Conservation (phyloP, 1,140 invertebrate species). For the Drosophila sproati region DNA sequence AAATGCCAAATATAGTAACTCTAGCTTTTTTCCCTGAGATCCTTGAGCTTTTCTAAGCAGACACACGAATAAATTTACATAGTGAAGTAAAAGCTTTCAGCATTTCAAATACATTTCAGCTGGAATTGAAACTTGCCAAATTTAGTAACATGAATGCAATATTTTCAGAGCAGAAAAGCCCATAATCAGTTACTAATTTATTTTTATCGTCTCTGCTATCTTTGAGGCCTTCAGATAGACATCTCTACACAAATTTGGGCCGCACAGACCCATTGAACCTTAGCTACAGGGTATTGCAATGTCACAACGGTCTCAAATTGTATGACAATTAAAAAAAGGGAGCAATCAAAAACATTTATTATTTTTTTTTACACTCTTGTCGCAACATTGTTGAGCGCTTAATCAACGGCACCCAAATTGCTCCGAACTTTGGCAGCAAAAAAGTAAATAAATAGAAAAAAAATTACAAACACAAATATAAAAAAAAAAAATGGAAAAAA, state of each 20-base stretch:
- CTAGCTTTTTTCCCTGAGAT: too few relatives aligned
- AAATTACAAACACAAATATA: neutral
- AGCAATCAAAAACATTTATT: constrained; percentile 64
- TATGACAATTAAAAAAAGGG: constrained; percentile 79
- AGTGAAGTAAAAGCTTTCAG: too few relatives aligned
- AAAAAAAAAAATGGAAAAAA: neutral
- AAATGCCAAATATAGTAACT: too few relatives aligned
- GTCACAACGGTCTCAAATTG: constrained; percentile 62
- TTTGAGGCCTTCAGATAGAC: neutral
- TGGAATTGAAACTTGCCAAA: too few relatives aligned
- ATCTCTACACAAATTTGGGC: too few relatives aligned
- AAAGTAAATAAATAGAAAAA: constrained; percentile 44
- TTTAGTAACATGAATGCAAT: too few relatives aligned
- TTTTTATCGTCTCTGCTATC: neutral
- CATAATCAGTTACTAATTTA: too few relatives aligned
- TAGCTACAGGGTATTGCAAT: constrained; percentile 8
- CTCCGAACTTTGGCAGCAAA: constrained; percentile 39
- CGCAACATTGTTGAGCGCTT: constrained; percentile 62
- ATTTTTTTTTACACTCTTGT: constrained; percentile 38
- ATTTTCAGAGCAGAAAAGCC: too few relatives aligned
- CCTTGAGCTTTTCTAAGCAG: too few relatives aligned
- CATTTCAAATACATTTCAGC: too few relatives aligned
- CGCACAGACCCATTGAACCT: too few relatives aligned
- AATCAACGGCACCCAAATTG: constrained; percentile 66
- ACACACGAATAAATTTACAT: too few relatives aligned